These are phyloP conservation scores for Drosophila birchii DNA, from an alignment of 2,888 invertebrate species.

Conservation along the genomic window DNA sequence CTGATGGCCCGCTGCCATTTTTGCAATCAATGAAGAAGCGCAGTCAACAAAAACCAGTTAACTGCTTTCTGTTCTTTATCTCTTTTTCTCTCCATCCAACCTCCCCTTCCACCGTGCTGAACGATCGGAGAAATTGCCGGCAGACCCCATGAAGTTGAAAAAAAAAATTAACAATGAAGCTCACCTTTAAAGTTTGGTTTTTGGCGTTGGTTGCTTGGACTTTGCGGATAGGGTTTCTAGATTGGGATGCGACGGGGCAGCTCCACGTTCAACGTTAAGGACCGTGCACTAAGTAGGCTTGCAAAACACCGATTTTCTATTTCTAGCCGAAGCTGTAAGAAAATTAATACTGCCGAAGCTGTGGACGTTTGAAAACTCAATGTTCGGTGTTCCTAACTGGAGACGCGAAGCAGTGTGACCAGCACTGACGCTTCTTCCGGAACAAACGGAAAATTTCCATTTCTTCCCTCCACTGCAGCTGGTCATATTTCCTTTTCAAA, in stretches of 20 bases:
- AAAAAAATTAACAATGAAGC: conserved; percentile 1
- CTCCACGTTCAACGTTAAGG: conserved; percentile 1
- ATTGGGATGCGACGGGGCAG: conserved; percentile 5
- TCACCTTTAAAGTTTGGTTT: conserved; percentile 25
- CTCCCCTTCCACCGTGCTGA: neutral
- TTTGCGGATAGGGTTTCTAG: neutral
- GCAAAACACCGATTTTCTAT: neutral
- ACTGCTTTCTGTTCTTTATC: conserved; percentile 4
- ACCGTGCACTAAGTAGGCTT: conserved; percentile 4
- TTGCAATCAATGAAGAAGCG: conserved; percentile 49
- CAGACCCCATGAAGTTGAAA: neutral
- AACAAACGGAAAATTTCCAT: too few relatives aligned
- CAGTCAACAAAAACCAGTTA: conserved; percentile 64
- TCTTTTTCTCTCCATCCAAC: conserved; percentile 13
- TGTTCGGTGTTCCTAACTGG: too few relatives aligned
- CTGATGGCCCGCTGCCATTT: conserved; percentile 17
- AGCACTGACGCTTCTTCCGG: too few relatives aligned
- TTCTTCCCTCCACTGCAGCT: too few relatives aligned
- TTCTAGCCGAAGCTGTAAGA: neutral
- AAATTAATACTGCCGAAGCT: conserved; percentile 5
- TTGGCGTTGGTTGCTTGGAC: conserved; percentile 19
- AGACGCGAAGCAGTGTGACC: too few relatives aligned
- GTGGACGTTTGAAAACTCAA: conserved; percentile 5
- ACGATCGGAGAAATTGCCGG: conserved; percentile 8
- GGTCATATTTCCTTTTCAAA: too few relatives aligned